Evolutionary conservation across 2,888 invertebrate genomes (phyloP).

Genomic region (Marronus borbonicus): DNA sequence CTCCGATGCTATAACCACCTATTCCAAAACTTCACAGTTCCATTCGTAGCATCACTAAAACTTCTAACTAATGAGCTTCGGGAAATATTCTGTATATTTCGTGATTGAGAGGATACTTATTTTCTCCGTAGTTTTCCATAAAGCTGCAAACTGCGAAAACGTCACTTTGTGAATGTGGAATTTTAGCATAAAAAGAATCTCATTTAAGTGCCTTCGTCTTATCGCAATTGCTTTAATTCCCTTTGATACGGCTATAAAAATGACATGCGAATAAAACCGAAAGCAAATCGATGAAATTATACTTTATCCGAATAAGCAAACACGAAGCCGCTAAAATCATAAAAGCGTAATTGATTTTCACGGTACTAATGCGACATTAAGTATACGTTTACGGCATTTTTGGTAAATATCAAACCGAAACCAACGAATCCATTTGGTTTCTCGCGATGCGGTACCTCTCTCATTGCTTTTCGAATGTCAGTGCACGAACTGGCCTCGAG

Average conservation of each 20-base stretch:
- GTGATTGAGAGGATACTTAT: too few relatives aligned
- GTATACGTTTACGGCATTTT: constrained; percentile 48
- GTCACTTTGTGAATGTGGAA: not conserved
- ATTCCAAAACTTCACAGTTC: too few relatives aligned
- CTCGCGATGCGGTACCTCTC: not conserved
- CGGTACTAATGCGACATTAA: constrained; percentile 51
- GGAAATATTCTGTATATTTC: too few relatives aligned
- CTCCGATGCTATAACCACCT: too few relatives aligned
- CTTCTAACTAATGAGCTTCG: too few relatives aligned
- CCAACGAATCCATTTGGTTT: constrained; percentile 19
- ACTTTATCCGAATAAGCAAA: constrained; percentile 1
- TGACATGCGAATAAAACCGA: not conserved
- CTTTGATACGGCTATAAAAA: not conserved
- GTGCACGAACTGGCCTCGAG: constrained; percentile 35
- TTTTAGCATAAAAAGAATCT: not conserved
- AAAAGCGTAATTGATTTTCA: constrained; percentile 46
- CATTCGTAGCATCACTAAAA: too few relatives aligned
- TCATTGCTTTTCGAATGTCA: constrained; percentile 2
- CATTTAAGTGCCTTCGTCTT: not conserved
- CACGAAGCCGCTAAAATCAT: constrained; percentile 18
- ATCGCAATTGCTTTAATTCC: not conserved
- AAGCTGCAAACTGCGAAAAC: not conserved
- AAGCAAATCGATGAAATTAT: constrained; percentile 18
- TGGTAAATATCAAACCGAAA: constrained; percentile 42
- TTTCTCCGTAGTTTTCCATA: not conserved